Conservation (phyloP, 2,113 vertebrate genomes). For the Lepus americanus region DNA sequence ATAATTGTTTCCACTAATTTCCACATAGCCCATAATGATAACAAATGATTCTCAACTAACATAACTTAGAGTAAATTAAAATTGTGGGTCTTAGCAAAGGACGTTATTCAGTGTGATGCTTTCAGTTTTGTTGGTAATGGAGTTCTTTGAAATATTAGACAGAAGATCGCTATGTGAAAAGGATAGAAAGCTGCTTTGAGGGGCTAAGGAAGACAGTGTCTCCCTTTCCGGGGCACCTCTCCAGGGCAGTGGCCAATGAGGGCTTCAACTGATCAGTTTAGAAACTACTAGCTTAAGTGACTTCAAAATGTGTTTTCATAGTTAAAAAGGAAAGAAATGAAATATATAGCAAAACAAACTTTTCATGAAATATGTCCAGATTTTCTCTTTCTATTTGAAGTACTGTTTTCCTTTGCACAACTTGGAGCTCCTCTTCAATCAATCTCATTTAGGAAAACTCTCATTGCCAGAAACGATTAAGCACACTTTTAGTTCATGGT, state of each 20-base stretch:
- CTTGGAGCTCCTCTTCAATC: constrained; percentile 44
- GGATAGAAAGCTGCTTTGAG: not conserved
- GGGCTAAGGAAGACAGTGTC: not conserved
- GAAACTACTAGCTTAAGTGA: not conserved
- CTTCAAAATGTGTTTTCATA: constrained; percentile 30
- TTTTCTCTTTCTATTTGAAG: not conserved
- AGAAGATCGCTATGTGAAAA: not conserved
- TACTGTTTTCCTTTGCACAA: constrained; percentile 39
- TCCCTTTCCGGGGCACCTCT: not conserved
- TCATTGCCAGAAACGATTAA: constrained; percentile 36
- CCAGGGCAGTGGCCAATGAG: not conserved
- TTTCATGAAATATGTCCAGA: not conserved
- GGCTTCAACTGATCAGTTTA: not conserved
- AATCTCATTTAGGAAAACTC: constrained; percentile 55
- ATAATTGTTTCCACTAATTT: constrained; percentile 62
- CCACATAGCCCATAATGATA: constrained; percentile 38
- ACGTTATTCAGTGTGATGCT: not conserved
- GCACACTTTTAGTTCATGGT: constrained; percentile 60
- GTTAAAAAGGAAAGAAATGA: constrained; percentile 3
- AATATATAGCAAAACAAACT: not conserved
- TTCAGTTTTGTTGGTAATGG: constrained; percentile 1
- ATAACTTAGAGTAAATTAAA: constrained; percentile 71
- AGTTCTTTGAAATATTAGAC: constrained; percentile 11
- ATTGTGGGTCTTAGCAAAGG: constrained; percentile 16
- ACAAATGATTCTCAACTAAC: constrained; percentile 67